Evolutionary conservation across 2,113 vertebrate species (phyloP), one percentile per base, ranked within the genome.

Genomic region (Phylloscopus whistleri): DNA sequence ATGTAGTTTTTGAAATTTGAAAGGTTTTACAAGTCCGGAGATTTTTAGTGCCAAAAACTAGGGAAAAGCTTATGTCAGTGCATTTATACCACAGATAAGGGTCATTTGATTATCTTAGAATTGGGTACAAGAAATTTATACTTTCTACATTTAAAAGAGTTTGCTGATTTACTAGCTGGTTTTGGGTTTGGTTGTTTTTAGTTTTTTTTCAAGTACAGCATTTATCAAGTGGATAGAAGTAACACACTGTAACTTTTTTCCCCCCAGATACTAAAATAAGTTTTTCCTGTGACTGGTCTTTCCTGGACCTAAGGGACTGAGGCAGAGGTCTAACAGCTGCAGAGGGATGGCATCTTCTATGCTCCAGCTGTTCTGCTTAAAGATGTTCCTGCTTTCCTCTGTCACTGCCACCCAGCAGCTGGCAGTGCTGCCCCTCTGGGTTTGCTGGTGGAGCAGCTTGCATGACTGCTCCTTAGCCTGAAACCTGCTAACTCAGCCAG

Each of bases 161-260:
- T 82, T 78, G 16, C 8, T 56, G 35, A 46, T 87, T 75, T 63
- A 63, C 37, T 48, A 11, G 13, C 21, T 66, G 17, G 5, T 39
- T 55, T 48, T 10, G 11, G 18, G 3, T 13, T 48, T 11, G 13
- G 3, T 73, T 58, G 3, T 33, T n/a, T 35, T 19, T 7, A 17
- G 41, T 13, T 41, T 2, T 30, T 37, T 83, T 37, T 4, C 26
- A 27, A 63, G 12, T 35, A n/a, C 11, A n/a, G 2, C 0, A 1
- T 78, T 2, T 23, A 82, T 75, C 30, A 91, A 84, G 24, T 48
- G 23, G 33, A 33, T 28, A 52, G 28, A 52, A 63, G 13, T 55
- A 82, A 77, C 9, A 19, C 16, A 21, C 6, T 67, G 9, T 35
- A 77, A 52, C 22, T 5, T 62, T 74, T 52, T 13, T 13, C 6